Evolutionary conservation across 2,888 invertebrate species (phyloP).

Genomic region (Pherbina coryleti): DNA sequence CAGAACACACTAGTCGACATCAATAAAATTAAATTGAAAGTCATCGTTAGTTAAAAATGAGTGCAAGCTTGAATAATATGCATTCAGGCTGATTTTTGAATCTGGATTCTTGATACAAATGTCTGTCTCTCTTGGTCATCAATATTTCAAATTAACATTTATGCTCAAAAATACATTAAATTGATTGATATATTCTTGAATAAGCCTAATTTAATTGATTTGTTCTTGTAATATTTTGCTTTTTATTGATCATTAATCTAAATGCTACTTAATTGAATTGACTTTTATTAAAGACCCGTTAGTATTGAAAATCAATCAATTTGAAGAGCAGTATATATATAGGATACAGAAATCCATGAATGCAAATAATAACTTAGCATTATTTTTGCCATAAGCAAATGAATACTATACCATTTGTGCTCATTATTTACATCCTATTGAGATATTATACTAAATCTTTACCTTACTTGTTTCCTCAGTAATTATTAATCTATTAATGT

Average conservation of each 20-base stretch:
- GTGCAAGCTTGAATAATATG: not conserved
- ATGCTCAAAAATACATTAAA: not conserved
- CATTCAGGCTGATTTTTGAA: no score
- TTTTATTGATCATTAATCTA: conserved; percentile 27
- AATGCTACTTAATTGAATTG: not conserved
- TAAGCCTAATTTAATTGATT: conserved; percentile 7
- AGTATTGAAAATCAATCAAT: not conserved
- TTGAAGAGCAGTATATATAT: not conserved
- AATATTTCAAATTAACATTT: not conserved
- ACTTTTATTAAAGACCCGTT: not conserved
- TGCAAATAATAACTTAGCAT: no score
- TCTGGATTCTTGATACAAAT: no score
- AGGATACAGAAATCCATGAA: no score
- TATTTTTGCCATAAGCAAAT: no score
- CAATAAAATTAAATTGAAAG: conserved; percentile 16
- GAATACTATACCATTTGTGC: no score
- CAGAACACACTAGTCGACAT: not conserved
- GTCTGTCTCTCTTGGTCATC: no score
- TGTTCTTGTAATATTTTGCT: not conserved
- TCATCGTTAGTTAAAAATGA: conserved; percentile 10
- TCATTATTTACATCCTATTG: no score
- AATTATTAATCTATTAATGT: no score
- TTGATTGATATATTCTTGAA: conserved; percentile 22
- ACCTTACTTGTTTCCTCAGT: no score
- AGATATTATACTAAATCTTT: no score